Conservation (phyloP, 2,888 invertebrate genomes). For the Heliconius ethilla region DNA sequence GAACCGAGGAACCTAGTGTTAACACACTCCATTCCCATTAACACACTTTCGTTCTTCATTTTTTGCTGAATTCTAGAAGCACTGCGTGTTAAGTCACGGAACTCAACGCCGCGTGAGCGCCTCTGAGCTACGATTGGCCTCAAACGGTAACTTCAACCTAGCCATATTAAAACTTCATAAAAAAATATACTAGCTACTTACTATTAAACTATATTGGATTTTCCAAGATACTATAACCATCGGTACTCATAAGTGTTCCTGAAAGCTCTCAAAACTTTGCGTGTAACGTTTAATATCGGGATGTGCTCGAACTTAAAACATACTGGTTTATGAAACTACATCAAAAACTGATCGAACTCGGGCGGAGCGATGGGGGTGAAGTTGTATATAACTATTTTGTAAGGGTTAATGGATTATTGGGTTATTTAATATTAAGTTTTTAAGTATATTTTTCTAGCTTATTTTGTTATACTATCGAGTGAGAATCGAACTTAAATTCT, state of each 20-base stretch:
- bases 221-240: constrained; percentile 21
- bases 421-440: not conserved
- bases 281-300: constrained; percentile 49
- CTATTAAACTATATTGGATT: constrained; percentile 10
- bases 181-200: not conserved
- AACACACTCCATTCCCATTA: not conserved
- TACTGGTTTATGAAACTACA: constrained; percentile 44
- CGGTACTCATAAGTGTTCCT: constrained; percentile 32
- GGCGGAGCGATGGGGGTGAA: constrained; percentile 6
- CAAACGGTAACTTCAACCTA: too few relatives aligned
- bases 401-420: not conserved
- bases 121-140: not conserved
- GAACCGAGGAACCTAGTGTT: too few relatives aligned
- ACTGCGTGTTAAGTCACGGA: not conserved
- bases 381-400: constrained; percentile 31
- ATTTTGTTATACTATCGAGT: too few relatives aligned
- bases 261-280: constrained; percentile 46
- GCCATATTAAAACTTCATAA: not conserved
- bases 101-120: not conserved
- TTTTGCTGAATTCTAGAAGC: not conserved
- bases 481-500: too few relatives aligned
- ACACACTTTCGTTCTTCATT: not conserved
- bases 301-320: constrained; percentile 44
- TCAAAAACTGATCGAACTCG: constrained; percentile 46
- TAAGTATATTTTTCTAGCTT: too few relatives aligned